A percentile compares a stretch with the other conserved stretches of the same genome.
phyloP scores from a whole-genome alignment of 2,113 vertebrate genomes.

The Microtus montanus region DNA sequence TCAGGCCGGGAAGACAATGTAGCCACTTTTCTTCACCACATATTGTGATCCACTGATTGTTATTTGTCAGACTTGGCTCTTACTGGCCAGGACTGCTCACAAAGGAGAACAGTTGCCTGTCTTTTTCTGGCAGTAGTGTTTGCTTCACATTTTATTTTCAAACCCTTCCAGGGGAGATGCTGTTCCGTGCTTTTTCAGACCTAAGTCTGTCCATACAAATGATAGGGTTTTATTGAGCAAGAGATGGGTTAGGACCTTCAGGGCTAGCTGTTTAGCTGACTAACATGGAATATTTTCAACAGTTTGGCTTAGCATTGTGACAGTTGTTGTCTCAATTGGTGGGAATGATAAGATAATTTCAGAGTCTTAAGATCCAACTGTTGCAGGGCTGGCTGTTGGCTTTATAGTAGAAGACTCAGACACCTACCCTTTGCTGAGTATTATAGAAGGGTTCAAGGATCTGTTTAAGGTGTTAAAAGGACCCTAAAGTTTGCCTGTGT shows the following conservation, averaged over 20 bases:
- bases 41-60: conserved; percentile 49
- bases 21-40: conserved; percentile 69
- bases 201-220: conserved; percentile 35
- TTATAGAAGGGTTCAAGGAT: conserved; percentile 21
- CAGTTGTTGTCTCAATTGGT: not conserved
- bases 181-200: not conserved
- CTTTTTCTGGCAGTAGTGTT: conserved; percentile 47
- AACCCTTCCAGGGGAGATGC: not conserved
- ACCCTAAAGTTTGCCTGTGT: not conserved
- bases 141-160: conserved; percentile 46
- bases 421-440: not conserved
- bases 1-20: conserved; percentile 59
- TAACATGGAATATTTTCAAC: not conserved
- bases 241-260: conserved; percentile 38
- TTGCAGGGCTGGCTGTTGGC: conserved; percentile 32
- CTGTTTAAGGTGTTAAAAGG: not conserved
- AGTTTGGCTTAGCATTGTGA: not conserved
- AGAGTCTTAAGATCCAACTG: conserved; percentile 38
- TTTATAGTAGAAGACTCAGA: not conserved
- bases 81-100: not conserved
- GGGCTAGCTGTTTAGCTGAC: not conserved
- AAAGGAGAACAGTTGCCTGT: conserved; percentile 48
- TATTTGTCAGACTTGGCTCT: conserved; percentile 49
- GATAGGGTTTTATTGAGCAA: conserved; percentile 41
- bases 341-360: conserved; percentile 50